Percentiles rank a stretch among this genome's conserved stretches.
These are phyloP conservation scores for Phengaris arion DNA, from an alignment of 2,888 invertebrate species.

Conservation along the genomic window DNA sequence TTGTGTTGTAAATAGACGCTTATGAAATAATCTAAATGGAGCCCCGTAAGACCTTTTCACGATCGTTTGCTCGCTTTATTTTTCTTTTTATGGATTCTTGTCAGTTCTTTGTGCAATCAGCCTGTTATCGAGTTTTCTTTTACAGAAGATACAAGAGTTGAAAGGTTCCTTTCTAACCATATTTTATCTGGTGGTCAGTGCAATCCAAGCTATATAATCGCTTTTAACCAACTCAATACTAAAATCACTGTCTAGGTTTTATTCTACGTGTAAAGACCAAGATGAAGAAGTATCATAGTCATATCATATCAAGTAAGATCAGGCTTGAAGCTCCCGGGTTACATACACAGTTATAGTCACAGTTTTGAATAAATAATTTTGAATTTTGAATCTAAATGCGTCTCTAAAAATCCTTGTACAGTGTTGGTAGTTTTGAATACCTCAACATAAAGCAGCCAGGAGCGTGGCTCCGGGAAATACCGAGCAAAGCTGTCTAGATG, in stretches of 20 bases:
- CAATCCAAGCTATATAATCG: too few species aligned
- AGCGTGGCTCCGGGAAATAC: background rate
- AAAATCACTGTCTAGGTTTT: background rate
- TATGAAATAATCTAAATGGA: too few species aligned
- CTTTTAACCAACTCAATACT: too few species aligned
- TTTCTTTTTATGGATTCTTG: conserved; percentile 6
- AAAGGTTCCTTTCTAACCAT: background rate
- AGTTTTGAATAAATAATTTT: too few species aligned
- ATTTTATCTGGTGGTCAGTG: background rate
- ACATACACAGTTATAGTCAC: too few species aligned
- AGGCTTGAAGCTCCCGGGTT: background rate
- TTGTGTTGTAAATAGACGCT: too few species aligned
- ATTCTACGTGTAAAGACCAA: background rate
- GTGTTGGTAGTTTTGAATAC: conserved; percentile 1
- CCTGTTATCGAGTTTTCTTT: background rate
- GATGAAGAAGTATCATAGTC: background rate
- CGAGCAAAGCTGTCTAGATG: background rate
- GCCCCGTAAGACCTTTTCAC: background rate
- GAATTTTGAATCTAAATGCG: background rate
- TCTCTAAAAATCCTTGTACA: background rate
- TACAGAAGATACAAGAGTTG: background rate
- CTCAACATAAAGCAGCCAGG: background rate
- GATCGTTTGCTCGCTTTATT: background rate
- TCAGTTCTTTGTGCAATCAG: conserved; percentile 5
- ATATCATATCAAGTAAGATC: too few species aligned